Evolutionary conservation across 2,113 vertebrate species (phyloP).

Genomic region (Microtus montanus): DNA sequence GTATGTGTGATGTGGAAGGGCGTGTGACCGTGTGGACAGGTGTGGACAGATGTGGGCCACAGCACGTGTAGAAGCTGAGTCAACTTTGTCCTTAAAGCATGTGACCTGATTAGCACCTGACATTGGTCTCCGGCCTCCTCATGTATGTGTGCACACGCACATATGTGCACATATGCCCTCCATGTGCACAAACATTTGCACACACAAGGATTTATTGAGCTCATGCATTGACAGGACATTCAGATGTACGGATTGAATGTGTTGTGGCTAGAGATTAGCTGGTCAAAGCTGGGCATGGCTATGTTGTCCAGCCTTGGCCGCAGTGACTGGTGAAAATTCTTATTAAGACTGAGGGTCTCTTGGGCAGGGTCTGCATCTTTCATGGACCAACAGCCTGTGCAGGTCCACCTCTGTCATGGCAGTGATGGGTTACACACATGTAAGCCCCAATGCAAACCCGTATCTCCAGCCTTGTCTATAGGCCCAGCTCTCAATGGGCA

Average conservation of each 20-base stretch:
- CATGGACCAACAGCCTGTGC: background rate
- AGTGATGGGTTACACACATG: background rate
- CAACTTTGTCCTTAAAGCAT: background rate
- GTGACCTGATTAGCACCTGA: background rate
- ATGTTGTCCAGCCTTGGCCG: background rate
- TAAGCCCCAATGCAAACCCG: background rate
- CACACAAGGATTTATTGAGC: background rate
- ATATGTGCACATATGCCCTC: background rate
- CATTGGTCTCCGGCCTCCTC: background rate
- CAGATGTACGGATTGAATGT: background rate
- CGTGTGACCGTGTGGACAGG: background rate
- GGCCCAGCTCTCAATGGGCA: background rate
- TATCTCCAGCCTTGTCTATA: background rate
- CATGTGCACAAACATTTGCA: too few species aligned
- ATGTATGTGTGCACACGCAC: too few species aligned
- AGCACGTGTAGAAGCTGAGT: too few species aligned
- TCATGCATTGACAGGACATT: background rate
- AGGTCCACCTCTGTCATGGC: background rate
- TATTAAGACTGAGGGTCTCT: background rate
- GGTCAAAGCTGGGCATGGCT: background rate
- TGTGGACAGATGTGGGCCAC: background rate
- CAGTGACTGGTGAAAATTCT: background rate
- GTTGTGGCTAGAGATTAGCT: background rate
- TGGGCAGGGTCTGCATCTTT: background rate
- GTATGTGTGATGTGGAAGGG: background rate